phyloP scores from a whole-genome alignment of 2,888 invertebrate species.

The Lathronympha strigana region DNA sequence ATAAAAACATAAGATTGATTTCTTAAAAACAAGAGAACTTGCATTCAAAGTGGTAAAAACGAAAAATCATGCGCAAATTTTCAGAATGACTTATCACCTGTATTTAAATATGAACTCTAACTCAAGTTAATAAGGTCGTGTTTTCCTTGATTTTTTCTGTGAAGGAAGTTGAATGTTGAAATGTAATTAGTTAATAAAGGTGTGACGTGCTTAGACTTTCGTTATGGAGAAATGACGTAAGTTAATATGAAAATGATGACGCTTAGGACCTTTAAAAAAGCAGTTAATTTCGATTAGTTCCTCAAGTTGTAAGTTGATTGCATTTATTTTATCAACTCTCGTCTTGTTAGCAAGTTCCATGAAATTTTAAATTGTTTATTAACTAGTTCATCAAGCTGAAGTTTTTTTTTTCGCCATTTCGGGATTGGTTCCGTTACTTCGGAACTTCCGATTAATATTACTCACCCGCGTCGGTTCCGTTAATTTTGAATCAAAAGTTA shows the following conservation, averaged over 20 bases:
- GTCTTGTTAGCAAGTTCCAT: neutral
- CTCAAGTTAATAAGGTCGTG: neutral
- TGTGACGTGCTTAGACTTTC: constrained; percentile 32
- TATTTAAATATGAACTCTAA: neutral
- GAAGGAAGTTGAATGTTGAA: constrained; percentile 4
- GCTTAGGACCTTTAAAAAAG: neutral
- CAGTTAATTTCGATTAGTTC: constrained; percentile 8
- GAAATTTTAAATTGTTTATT: constrained; percentile 1
- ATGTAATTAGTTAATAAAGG: constrained; percentile 49
- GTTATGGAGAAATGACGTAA: neutral
- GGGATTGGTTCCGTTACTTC: too few relatives aligned
- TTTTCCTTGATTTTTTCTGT: neutral
- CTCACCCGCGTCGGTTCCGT: too few relatives aligned
- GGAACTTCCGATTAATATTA: too few relatives aligned
- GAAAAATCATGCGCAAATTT: neutral
- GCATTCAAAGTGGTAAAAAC: constrained; percentile 3
- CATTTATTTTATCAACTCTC: constrained; percentile 7
- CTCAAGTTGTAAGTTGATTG: neutral
- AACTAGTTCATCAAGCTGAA: too few relatives aligned
- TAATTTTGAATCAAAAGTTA: too few relatives aligned
- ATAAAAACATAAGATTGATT: neutral
- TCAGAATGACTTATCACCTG: neutral
- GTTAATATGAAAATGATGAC: neutral
- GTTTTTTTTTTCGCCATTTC: too few relatives aligned
- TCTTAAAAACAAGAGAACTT: neutral